Percentiles rank a stretch among this genome's conserved stretches.
Evolutionary conservation across 2,888 invertebrate species (phyloP).

Genomic region (Aphrophora alni): DNA sequence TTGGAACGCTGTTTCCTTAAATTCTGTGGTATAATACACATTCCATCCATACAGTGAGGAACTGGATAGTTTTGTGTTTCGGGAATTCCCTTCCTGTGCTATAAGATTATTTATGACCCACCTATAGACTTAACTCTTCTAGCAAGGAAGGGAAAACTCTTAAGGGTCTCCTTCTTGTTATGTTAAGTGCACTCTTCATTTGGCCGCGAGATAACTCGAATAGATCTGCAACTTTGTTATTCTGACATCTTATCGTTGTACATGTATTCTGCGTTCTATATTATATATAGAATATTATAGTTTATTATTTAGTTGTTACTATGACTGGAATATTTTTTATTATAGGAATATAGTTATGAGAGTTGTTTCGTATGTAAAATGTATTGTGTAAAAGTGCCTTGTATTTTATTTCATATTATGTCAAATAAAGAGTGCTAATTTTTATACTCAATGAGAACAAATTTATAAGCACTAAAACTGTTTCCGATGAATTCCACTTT

Average conservation of each 20-base stretch:
- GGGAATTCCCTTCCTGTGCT: conserved; percentile 44
- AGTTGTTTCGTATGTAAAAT: conserved; percentile 27
- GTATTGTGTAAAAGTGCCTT: conserved; percentile 40
- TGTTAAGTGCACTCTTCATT: conserved; percentile 34
- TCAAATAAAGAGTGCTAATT: conserved; percentile 42
- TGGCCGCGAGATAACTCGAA: too few species aligned
- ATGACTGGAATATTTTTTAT: conserved; percentile 29
- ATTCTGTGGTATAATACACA: not conserved
- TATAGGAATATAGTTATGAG: conserved; percentile 30
- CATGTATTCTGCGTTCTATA: conserved; percentile 23
- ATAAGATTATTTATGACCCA: conserved; percentile 43
- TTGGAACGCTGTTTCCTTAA: not conserved
- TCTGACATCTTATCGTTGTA: not conserved
- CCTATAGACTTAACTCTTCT: conserved; percentile 40
- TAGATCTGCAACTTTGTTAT: not conserved
- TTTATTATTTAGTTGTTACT: conserved; percentile 12
- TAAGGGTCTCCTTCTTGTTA: not conserved
- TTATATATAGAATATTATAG: conserved; percentile 38
- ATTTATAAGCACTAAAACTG: too few species aligned
- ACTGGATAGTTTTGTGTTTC: conserved; percentile 13
- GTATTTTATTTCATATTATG: conserved; percentile 39
- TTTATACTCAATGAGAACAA: conserved; percentile 32
- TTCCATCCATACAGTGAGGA: conserved; percentile 12
- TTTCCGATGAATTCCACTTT: too few species aligned
- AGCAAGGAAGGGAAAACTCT: conserved; percentile 44